A percentile compares a stretch with the other conserved stretches of the same genome.
These are phyloP conservation scores for Lates calcarifer DNA, from an alignment of 2,113 vertebrate species.

Conservation along the genomic window DNA sequence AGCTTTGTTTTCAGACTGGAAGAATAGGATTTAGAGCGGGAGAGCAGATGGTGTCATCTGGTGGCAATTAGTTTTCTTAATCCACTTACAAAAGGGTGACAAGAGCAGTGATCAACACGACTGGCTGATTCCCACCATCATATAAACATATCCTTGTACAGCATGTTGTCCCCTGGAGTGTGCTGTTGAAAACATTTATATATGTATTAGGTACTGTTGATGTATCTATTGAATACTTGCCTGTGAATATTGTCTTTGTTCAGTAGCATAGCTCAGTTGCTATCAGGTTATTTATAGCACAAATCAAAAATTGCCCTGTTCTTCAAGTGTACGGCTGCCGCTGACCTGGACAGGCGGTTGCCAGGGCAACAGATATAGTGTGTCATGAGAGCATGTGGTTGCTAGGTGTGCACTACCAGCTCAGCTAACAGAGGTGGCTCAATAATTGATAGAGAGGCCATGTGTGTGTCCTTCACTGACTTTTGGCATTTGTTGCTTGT, in stretches of 20 bases:
- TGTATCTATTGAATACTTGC: not conserved
- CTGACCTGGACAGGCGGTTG: slow-evolving; percentile 69
- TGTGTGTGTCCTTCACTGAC: slow-evolving; percentile 31
- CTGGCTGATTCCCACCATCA: slow-evolving; percentile 9
- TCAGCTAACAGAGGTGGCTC: slow-evolving; percentile 72
- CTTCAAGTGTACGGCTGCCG: slow-evolving; percentile 18
- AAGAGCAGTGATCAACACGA: slow-evolving; percentile 47
- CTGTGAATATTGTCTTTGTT: too few species aligned
- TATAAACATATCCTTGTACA: not conserved
- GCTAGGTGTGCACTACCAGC: slow-evolving; percentile 75
- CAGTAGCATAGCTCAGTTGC: not conserved
- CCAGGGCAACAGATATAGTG: slow-evolving; percentile 71
- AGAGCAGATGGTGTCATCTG: slow-evolving; percentile 78
- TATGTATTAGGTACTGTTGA: not conserved
- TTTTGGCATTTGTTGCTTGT: slow-evolving; percentile 20
- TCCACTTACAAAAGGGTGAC: slow-evolving; percentile 72
- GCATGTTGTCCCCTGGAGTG: not conserved
- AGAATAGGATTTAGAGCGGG: slow-evolving; percentile 52
- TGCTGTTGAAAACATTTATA: not conserved
- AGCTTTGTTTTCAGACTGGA: slow-evolving; percentile 52
- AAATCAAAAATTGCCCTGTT: slow-evolving; percentile 35
- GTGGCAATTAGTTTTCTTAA: slow-evolving; percentile 69
- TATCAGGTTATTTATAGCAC: slow-evolving; percentile 52
- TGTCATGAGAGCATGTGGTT: slow-evolving; percentile 77
- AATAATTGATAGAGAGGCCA: slow-evolving; percentile 77